phyloP scores from a whole-genome alignment of 2,113 vertebrate genomes.

The Salvelinus alpinus region DNA sequence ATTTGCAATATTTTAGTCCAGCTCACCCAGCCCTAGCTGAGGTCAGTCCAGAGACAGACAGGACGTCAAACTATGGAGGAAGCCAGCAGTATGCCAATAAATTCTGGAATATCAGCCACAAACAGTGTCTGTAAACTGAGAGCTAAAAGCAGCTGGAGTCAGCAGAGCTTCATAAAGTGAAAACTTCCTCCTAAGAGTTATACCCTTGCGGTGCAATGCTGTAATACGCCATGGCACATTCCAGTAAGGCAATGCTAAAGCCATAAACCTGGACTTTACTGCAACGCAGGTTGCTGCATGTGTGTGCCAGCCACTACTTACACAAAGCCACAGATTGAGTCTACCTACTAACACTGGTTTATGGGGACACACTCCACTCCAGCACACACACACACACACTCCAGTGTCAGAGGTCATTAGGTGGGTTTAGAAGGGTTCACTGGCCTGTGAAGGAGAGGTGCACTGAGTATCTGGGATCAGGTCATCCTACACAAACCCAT shows the following conservation, averaged over 20 bases:
- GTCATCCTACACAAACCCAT: too few relatives aligned
- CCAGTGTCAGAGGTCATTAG: too few relatives aligned
- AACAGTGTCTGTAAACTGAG: slow-evolving; percentile 32
- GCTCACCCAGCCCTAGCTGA: too few relatives aligned
- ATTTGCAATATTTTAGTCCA: too few relatives aligned
- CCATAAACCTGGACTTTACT: slow-evolving; percentile 49
- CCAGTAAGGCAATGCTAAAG: slow-evolving; percentile 59
- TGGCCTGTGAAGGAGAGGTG: too few relatives aligned
- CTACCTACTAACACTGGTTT: slow-evolving; percentile 36
- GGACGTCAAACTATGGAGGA: slow-evolving; percentile 42
- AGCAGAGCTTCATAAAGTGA: slow-evolving; percentile 64
- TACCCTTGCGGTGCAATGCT: slow-evolving; percentile 44
- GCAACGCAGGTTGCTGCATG: slow-evolving; percentile 24
- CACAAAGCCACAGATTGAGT: slow-evolving; percentile 49
- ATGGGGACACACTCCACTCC: too few relatives aligned
- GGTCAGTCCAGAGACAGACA: neutral
- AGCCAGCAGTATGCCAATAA: slow-evolving; percentile 45
- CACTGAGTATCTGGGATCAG: too few relatives aligned
- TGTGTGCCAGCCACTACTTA: slow-evolving; percentile 21
- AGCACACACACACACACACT: too few relatives aligned
- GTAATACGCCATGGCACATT: slow-evolving; percentile 55
- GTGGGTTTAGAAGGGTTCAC: too few relatives aligned
- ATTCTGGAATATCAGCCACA: slow-evolving; percentile 41
- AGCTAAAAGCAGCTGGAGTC: slow-evolving; percentile 57
- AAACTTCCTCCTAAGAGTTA: slow-evolving; percentile 69